Evolutionary conservation across 1,140 invertebrate species (phyloP).

Genomic region (Drosophila kurseongensis): DNA sequence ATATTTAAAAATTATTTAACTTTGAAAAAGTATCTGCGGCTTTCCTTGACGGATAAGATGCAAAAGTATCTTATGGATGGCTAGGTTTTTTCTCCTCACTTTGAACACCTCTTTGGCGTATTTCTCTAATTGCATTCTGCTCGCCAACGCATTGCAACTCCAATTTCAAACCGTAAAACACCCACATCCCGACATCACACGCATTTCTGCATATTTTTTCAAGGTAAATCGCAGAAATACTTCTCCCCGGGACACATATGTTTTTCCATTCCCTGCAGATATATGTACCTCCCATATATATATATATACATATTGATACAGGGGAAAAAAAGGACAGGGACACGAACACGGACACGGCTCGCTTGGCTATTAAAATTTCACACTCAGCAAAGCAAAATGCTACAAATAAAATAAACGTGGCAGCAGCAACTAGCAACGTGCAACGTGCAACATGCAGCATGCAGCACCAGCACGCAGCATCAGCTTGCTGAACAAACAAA

Average conservation of each 20-base stretch:
- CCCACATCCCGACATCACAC: constrained; percentile 45
- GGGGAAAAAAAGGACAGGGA: constrained; percentile 26
- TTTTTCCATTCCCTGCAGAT: constrained; percentile 25
- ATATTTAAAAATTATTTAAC: not conserved
- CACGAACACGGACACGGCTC: constrained; percentile 69
- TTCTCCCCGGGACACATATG: constrained; percentile 60
- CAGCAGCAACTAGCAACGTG: constrained; percentile 26
- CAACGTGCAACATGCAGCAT: constrained; percentile 32
- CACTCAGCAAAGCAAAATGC: constrained; percentile 80
- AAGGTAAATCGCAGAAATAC: constrained; percentile 79
- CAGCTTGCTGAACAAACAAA: constrained; percentile 71
- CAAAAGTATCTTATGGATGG: constrained; percentile 14
- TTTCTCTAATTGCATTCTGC: constrained; percentile 45
- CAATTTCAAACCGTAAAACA: constrained; percentile 33
- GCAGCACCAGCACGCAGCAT: constrained; percentile 52
- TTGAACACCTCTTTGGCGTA: constrained; percentile 25
- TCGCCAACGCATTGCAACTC: constrained; percentile 28
- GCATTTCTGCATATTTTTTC: constrained; percentile 63
- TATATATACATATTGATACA: not conserved
- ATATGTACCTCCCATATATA: constrained; percentile 33
- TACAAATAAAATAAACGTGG: constrained; percentile 82
- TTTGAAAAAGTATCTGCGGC: not conserved
- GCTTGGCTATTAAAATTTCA: constrained; percentile 82
- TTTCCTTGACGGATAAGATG: not conserved
- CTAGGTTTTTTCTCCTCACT: not conserved